Base-by-base conservation (phyloP, 2,113 vertebrate genomes). In the Cathartes aura region DNA sequence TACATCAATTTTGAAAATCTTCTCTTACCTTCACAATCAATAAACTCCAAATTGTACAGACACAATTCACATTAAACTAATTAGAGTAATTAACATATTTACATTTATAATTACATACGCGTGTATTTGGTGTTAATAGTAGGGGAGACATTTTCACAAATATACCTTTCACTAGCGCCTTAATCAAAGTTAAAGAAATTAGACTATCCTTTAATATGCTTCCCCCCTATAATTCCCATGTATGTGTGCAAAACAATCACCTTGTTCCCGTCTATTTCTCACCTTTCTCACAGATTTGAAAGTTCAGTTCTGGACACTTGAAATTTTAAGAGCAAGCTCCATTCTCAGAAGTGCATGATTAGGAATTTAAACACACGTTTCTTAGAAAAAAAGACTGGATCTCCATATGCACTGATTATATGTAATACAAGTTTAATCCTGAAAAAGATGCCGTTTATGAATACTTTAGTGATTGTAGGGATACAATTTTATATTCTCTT, bases 21-120 rank as follows among this genome's bases (percentile, higher is more conserved):
- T 96, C 87, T 93, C 56, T 96, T 93, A 83, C 73, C 58, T 89
- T 94, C 68, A 79, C 70, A 95, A 84, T 94, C 93, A 95, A 90
- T 95, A 95, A 90, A 90, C 87, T 73, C 48, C 82, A 95, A 96
- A 50, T 70, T 79, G 50, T 89, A 68, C 72, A 94, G 70, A 88
- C 58, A 93, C 66, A 96, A 89, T 83, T 95, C 83, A 89, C 67
- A 67, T 89, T 64, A 59, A 95, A 91, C 26, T 64, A 95, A 93
- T 97, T 79, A 66, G 68, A 87, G 73, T 76, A 64, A 94, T 91
- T 70, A 78, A 82, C 87, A 72, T 82, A 97, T 96, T 96, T 97
- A 87, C 14, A 43, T 53, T 53, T 73, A 36, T 43, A 73, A 38
- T 86, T 58, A 12, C 5, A 11, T 23, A 14, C 6, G 22, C 23